A percentile compares a stretch with the other conserved stretches of the same genome.
These are phyloP conservation scores for Falco concolor DNA, from an alignment of 2,797 vertebrate genomes.

Conservation along the genomic window DNA sequence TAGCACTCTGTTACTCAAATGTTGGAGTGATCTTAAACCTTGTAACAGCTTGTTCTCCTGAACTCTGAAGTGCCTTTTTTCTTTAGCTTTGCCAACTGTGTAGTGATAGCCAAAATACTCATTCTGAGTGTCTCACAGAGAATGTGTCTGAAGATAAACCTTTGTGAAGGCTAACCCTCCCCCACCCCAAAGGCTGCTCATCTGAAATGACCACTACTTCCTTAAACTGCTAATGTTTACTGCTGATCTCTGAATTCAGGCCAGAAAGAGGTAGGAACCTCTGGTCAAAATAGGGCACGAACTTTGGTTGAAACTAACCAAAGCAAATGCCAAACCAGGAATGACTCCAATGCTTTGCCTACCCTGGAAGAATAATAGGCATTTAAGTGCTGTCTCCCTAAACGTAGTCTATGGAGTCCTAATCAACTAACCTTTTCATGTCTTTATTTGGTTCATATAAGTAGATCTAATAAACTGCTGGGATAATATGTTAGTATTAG, in stretches of 20 bases:
- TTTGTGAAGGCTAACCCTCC: neutral
- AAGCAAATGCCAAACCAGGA: neutral
- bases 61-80: neutral
- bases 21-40: neutral
- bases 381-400: neutral
- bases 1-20: neutral
- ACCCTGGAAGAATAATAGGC: neutral
- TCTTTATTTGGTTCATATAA: neutral
- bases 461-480: neutral
- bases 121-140: neutral
- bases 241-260: neutral
- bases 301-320: neutral
- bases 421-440: neutral
- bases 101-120: neutral
- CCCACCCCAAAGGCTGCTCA: neutral
- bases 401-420: neutral
- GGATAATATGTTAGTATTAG: neutral
- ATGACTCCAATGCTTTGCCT: neutral
- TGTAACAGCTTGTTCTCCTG: neutral
- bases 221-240: neutral
- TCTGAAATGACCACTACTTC: neutral
- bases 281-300: neutral
- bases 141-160: neutral
- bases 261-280: neutral
- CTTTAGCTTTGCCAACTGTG: neutral